Evolutionary conservation across 2,888 invertebrate genomes (phyloP).

Genomic region (Allolobophora icterica): DNA sequence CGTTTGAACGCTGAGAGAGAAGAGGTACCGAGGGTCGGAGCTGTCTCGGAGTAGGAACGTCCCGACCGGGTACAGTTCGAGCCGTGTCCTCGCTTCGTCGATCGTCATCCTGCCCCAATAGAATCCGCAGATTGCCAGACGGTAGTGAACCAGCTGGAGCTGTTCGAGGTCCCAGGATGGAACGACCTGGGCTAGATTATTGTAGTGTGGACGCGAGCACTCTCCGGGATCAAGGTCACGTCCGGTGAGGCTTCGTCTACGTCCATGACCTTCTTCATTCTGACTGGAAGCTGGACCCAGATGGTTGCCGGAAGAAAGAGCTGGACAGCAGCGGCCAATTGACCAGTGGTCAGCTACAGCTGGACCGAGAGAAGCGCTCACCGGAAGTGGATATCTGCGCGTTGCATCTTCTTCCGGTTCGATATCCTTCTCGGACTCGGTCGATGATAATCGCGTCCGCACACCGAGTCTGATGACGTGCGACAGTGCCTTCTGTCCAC

Average conservation of each 20-base stretch:
- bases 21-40: slow-evolving; percentile 79
- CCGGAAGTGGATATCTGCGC: neutral
- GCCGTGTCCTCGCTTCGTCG: slow-evolving; percentile 72
- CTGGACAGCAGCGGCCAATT: neutral
- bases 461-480: slow-evolving; percentile 1
- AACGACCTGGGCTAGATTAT: neutral
- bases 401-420: neutral
- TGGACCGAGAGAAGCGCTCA: neutral
- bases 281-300: neutral
- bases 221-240: neutral
- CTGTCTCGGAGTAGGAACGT: slow-evolving; percentile 83
- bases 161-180: slow-evolving; percentile 20
- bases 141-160: neutral
- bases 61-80: slow-evolving; percentile 75
- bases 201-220: neutral
- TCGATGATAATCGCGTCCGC: neutral
- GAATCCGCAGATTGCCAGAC: slow-evolving; percentile 71
- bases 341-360: neutral
- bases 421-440: neutral
- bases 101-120: slow-evolving; percentile 80
- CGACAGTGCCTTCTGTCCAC: neutral
- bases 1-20: slow-evolving; percentile 83
- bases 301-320: neutral
- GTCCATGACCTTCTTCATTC: neutral
- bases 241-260: neutral